phyloP scores from a whole-genome alignment of 2,113 vertebrate species.

The Hyla sarda region DNA sequence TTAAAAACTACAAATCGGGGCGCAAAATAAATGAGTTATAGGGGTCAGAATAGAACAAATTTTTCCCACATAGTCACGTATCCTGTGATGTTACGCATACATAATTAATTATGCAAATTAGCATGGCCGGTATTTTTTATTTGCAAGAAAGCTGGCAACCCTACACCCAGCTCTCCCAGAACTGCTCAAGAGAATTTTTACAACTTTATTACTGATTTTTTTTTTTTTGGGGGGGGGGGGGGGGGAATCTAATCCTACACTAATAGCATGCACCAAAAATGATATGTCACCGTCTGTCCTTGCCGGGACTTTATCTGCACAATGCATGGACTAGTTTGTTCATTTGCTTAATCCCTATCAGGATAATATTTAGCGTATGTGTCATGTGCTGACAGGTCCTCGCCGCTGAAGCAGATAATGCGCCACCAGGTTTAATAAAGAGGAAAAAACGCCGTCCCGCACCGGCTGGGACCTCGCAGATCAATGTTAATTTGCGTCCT shows the following conservation, averaged over 20 bases:
- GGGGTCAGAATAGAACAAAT: no score
- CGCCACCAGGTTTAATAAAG: constrained; percentile 32
- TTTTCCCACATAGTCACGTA: no score
- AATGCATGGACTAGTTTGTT: not conserved
- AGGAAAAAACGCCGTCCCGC: not conserved
- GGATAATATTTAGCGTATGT: constrained; percentile 39
- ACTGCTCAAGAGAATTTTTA: no score
- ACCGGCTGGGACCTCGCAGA: not conserved
- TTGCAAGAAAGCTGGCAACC: no score
- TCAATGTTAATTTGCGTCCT: constrained; percentile 44
- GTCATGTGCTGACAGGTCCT: constrained; percentile 29
- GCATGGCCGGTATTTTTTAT: no score
- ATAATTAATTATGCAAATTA: no score
- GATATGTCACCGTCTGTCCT: not conserved
- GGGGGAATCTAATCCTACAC: not conserved
- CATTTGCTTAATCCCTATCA: constrained; percentile 31
- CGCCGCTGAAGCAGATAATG: constrained; percentile 9
- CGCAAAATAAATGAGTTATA: no score
- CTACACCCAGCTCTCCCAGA: no score
- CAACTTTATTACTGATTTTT: no score
- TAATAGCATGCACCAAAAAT: not conserved
- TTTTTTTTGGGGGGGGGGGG: no score
- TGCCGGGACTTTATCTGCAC: not conserved
- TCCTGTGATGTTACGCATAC: no score
- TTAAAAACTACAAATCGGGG: no score